A percentile compares a stretch with the other conserved stretches of the same genome.
phyloP scores from a whole-genome alignment of 2,113 vertebrate genomes.

The Paracanthobrama guichenoti region DNA sequence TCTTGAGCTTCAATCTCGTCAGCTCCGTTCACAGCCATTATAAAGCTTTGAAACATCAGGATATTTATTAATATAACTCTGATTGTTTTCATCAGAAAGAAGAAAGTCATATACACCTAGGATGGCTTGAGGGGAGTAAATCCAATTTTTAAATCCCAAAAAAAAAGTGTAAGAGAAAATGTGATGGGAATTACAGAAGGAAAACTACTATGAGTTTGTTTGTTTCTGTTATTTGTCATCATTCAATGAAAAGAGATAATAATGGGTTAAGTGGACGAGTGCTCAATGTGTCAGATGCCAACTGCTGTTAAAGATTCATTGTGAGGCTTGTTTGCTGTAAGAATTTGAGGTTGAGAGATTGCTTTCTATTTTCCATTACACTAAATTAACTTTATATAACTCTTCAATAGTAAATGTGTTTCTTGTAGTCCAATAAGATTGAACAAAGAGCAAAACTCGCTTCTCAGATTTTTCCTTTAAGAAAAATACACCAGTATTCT shows the following conservation, averaged over 20 bases:
- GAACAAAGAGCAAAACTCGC: neutral
- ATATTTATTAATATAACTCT: no score
- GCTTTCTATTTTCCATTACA: neutral
- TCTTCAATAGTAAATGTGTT: neutral
- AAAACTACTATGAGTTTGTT: neutral
- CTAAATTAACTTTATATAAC: neutral
- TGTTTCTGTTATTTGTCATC: neutral
- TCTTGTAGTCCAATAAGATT: neutral
- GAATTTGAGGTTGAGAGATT: neutral
- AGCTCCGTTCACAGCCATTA: no score
- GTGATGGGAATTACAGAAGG: no score
- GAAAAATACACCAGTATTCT: neutral
- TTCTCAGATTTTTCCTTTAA: neutral
- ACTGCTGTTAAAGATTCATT: neutral
- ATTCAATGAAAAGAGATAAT: neutral
- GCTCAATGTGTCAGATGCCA: neutral
- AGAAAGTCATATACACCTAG: no score
- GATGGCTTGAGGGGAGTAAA: no score
- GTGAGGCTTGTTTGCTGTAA: neutral
- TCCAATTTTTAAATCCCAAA: no score
- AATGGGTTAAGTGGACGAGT: neutral
- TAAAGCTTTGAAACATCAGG: no score
- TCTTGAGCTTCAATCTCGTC: no score
- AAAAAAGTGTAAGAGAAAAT: no score
- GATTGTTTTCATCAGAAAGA: no score